A percentile compares a stretch with the other conserved stretches of the same genome.
Evolutionary conservation across 1,140 invertebrate species (phyloP).

Genomic region (Zelostemma sp.): DNA sequence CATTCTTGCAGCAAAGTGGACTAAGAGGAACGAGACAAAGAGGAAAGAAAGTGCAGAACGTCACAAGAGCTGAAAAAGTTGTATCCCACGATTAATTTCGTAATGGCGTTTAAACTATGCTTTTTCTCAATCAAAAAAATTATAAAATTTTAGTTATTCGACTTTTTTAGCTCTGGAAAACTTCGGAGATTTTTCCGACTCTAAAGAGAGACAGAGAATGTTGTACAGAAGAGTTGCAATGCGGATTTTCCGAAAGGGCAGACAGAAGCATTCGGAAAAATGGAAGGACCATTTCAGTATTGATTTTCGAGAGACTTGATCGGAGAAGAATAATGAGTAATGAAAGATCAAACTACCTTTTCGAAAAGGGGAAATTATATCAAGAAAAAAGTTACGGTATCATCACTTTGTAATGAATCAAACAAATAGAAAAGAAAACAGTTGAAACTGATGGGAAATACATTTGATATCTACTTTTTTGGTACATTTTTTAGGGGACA

Average conservation of each 20-base stretch:
- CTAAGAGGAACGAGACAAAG: constrained; percentile 19
- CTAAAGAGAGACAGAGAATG: background rate
- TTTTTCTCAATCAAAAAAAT: background rate
- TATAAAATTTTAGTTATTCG: too few relatives aligned
- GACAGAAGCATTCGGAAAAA: background rate
- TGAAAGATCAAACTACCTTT: too few relatives aligned
- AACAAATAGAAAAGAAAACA: too few relatives aligned
- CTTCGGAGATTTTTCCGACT: too few relatives aligned
- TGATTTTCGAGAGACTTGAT: background rate
- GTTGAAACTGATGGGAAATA: too few relatives aligned
- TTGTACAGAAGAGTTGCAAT: background rate
- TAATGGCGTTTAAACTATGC: too few relatives aligned
- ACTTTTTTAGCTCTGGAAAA: too few relatives aligned
- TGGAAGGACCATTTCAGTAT: background rate
- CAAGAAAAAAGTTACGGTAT: too few relatives aligned
- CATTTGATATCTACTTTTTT: too few relatives aligned
- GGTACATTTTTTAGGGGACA: too few relatives aligned
- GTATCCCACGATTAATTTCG: constrained; percentile 10
- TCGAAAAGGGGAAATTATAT: background rate
- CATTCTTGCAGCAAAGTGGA: constrained; percentile 16
- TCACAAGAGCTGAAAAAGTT: constrained; percentile 17
- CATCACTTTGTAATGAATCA: too few relatives aligned
- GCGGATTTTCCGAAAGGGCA: background rate
- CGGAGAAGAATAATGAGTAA: too few relatives aligned
- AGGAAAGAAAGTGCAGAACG: constrained; percentile 20